These are phyloP conservation scores for Drosophila triauraria DNA, from an alignment of 1,140 invertebrate genomes.

Conservation along the genomic window DNA sequence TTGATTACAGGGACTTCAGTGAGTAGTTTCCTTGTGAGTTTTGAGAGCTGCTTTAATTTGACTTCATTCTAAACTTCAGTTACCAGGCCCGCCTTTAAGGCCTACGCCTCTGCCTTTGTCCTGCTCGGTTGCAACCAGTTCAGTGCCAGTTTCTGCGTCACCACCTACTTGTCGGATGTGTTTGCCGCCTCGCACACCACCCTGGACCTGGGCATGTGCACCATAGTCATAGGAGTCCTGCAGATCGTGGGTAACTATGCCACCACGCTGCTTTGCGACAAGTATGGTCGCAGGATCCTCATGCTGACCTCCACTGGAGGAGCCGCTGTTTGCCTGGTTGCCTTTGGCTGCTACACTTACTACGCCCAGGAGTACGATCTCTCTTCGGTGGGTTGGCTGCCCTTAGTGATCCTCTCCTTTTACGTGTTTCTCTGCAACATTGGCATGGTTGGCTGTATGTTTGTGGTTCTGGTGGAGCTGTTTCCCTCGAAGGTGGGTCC, in stretches of 20 bases:
- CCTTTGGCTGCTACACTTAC: slow-evolving; percentile 51
- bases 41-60: not conserved
- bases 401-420: slow-evolving; percentile 57
- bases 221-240: slow-evolving; percentile 86
- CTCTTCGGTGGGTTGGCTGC: slow-evolving; percentile 59
- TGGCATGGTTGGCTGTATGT: slow-evolving; percentile 70
- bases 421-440: slow-evolving; percentile 70
- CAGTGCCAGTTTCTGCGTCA: slow-evolving; percentile 61
- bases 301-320: slow-evolving; percentile 58
- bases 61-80: slow-evolving; percentile 13
- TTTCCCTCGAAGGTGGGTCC: slow-evolving; percentile 64
- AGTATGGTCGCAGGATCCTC: slow-evolving; percentile 58
- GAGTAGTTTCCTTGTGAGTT: slow-evolving; percentile 9
- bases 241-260: slow-evolving; percentile 83
- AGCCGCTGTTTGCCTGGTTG: slow-evolving; percentile 30
- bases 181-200: slow-evolving; percentile 88
- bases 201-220: slow-evolving; percentile 86
- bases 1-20: slow-evolving; percentile 71
- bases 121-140: slow-evolving; percentile 55
- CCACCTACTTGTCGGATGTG: slow-evolving; percentile 85
- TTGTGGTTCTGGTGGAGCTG: slow-evolving; percentile 71
- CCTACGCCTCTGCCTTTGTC: slow-evolving; percentile 41
- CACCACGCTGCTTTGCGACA: slow-evolving; percentile 65
- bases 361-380: slow-evolving; percentile 39
- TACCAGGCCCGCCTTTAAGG: slow-evolving; percentile 40